Evolutionary conservation across 2,113 vertebrate species (phyloP), one percentile per base, ranked within the genome.

Genomic region (Podarcis raffonei): DNA sequence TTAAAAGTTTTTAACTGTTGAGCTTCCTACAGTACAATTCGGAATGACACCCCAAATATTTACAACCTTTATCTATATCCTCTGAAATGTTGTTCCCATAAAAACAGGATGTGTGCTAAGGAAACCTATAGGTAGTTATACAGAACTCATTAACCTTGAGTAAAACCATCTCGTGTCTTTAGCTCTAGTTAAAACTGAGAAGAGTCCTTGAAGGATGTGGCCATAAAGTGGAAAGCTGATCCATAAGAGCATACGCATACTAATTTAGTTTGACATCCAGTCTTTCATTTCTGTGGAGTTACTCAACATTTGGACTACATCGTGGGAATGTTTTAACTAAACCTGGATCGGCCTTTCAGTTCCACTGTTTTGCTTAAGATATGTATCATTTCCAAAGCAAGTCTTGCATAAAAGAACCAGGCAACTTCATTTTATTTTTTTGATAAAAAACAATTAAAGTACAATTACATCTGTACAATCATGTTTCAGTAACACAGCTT

Each of bases 101-200:
- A 88, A 83, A 83, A 83, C 87, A 88, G 87, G 87, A 83, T 77
- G 87, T 53, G 22, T 83, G 71, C 81, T 77, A 77, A 83, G 87
- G 62, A 83, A 83, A 42, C 81, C 62, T 48, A 84, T 48, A 59
- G 87, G 32, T 84, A 89, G 48, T 78, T 84, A 84, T 89, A 59
- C 65, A 22, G 65, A 42, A 68, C 48, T 53, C 81, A 69, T 78
- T 89, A 78, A 78, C 75, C 59, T 69, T 89, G 81, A 78, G 81
- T 57, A 78, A 78, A 68, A 68, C 30, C 23, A 86, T 77, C 62
- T 78, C 69, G 20, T 69, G 39, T 42, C n/a, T 68, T 3, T 25
- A 79, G 37, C 27, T 69, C 30, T 79, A 86, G 37, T 75, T 72
- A 72, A 57, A 77, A 32, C 37, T 37, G 30, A 88, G 15, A 8